Evolutionary conservation across 2,113 vertebrate species (phyloP).

Genomic region (Nibea coibor): DNA sequence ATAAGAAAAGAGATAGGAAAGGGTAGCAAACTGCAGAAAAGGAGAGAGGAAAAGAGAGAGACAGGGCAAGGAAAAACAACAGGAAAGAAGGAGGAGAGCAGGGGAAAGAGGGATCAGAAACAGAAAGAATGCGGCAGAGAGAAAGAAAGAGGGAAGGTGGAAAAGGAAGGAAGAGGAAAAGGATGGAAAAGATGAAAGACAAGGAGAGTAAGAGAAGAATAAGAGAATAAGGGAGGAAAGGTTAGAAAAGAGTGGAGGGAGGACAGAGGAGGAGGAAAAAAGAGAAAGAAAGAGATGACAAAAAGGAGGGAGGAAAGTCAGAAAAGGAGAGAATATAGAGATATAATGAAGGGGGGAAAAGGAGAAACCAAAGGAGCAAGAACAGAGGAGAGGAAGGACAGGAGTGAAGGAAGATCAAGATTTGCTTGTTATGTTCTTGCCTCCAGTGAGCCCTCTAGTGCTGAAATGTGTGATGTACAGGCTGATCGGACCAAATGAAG

Average conservation of each 20-base stretch:
- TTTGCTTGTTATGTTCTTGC: background rate
- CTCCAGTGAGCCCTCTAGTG: conserved; percentile 50
- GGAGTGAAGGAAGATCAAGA: background rate
- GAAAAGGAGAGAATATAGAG: too few species aligned
- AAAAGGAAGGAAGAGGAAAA: too few species aligned
- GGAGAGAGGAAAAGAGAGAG: background rate
- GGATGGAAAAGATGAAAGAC: too few species aligned
- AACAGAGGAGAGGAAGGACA: background rate
- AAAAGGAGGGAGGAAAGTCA: background rate
- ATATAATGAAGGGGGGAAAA: background rate
- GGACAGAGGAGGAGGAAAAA: too few species aligned
- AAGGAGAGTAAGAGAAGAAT: background rate
- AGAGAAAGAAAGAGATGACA: background rate
- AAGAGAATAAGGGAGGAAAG: background rate
- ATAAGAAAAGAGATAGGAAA: background rate
- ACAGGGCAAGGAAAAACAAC: too few species aligned
- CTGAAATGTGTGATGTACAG: conserved; percentile 10
- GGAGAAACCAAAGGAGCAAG: background rate
- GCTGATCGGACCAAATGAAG: background rate
- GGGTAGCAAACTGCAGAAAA: background rate
- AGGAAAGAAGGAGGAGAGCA: background rate
- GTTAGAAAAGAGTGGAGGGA: background rate
- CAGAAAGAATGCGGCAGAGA: background rate
- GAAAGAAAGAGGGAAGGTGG: background rate
- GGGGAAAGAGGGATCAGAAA: too few species aligned